These are phyloP conservation scores for Falco cherrug DNA, from an alignment of 2,797 vertebrate genomes.

Conservation along the genomic window DNA sequence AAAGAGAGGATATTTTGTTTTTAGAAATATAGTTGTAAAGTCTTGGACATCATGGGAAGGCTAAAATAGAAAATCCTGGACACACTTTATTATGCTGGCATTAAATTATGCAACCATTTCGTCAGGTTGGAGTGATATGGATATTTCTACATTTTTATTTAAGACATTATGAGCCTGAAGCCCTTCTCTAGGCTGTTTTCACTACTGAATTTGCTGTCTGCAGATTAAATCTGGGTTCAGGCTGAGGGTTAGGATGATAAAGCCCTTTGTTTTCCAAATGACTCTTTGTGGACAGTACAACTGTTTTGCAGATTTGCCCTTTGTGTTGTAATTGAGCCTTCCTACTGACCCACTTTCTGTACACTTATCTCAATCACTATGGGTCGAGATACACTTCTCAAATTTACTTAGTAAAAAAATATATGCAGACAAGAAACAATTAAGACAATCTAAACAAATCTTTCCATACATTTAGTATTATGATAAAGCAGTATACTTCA, in stretches of 20 bases:
- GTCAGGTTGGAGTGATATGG: background rate
- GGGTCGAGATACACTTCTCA: background rate
- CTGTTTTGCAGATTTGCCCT: background rate
- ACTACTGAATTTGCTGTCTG: background rate
- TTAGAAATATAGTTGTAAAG: slow-evolving; percentile 10
- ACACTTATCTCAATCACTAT: background rate
- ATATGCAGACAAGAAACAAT: background rate
- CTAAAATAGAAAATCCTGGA: background rate
- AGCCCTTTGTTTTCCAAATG: slow-evolving; percentile 12
- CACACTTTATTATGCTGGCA: background rate
- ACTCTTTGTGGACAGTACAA: background rate
- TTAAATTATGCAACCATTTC: background rate
- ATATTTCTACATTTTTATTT: background rate
- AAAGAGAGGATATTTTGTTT: slow-evolving; percentile 1
- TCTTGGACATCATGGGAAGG: background rate
- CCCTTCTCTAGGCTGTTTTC: background rate
- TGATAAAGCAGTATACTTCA: background rate
- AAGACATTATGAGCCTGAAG: background rate
- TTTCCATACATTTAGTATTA: background rate
- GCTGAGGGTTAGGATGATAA: background rate
- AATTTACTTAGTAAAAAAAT: background rate
- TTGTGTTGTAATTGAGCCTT: background rate
- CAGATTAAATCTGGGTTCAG: background rate
- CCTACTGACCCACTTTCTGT: background rate
- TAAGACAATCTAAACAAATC: background rate